A percentile compares a stretch with the other conserved stretches of the same genome.
phyloP scores from a whole-genome alignment of 2,888 invertebrate species.

The Athrips mouffetella region DNA sequence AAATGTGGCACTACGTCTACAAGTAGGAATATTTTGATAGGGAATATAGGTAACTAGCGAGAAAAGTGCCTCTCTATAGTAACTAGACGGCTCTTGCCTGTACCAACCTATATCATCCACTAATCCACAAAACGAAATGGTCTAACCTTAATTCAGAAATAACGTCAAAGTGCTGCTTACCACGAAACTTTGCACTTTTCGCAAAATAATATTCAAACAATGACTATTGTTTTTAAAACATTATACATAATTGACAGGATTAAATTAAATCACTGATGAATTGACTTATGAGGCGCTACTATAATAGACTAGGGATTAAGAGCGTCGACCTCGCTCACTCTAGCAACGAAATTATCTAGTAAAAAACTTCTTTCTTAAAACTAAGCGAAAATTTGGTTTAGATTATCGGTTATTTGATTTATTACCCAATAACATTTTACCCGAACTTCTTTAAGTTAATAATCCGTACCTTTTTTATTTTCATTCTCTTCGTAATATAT shows the following conservation, averaged over 20 bases:
- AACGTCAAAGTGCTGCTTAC: slow-evolving; percentile 23
- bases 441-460: no score
- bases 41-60: slow-evolving; percentile 50
- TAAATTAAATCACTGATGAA: slow-evolving; percentile 58
- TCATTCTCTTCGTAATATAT: no score
- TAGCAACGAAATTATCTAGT: not conserved
- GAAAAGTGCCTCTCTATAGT: slow-evolving; percentile 46
- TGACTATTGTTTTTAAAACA: slow-evolving; percentile 42
- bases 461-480: no score
- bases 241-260: slow-evolving; percentile 68
- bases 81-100: not conserved
- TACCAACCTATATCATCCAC: not conserved
- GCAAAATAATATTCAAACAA: slow-evolving; percentile 20
- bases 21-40: slow-evolving; percentile 43
- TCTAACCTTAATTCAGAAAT: no score
- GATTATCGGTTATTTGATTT: no score
- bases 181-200: slow-evolving; percentile 8
- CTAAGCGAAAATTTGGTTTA: not conserved
- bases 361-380: not conserved
- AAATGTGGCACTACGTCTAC: slow-evolving; percentile 65
- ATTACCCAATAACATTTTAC: no score
- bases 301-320: slow-evolving; percentile 40
- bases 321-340: slow-evolving; percentile 8
- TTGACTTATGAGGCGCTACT: slow-evolving; percentile 68
- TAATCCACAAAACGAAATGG: no score